These are phyloP conservation scores for Eupeodes latifasciatus DNA, from an alignment of 2,888 invertebrate species.

Conservation along the genomic window DNA sequence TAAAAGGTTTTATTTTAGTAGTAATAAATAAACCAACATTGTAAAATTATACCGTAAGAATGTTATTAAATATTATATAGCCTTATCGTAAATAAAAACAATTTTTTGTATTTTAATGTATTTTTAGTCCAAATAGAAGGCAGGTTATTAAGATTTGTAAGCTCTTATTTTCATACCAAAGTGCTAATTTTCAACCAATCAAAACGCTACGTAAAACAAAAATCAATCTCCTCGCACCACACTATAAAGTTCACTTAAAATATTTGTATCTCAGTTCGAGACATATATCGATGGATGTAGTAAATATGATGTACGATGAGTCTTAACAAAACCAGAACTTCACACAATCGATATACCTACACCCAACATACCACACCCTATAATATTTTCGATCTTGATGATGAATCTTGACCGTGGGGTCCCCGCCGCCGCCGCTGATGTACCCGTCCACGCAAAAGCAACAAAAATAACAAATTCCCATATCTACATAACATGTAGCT, in stretches of 20 bases:
- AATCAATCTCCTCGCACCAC: constrained; percentile 41
- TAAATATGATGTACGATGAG: constrained; percentile 57
- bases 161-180: constrained; percentile 43
- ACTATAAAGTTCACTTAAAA: constrained; percentile 25
- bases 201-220: constrained; percentile 21
- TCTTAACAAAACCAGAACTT: background rate
- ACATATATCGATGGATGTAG: constrained; percentile 5
- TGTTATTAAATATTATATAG: constrained; percentile 5
- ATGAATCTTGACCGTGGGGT: constrained; percentile 40
- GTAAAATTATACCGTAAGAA: background rate
- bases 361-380: constrained; percentile 64
- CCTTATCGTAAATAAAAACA: background rate
- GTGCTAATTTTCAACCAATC: constrained; percentile 64
- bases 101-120: background rate
- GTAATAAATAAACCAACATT: background rate
- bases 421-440: background rate
- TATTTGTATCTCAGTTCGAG: background rate
- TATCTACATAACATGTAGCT: constrained; percentile 67
- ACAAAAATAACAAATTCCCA: constrained; percentile 34
- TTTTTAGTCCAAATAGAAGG: background rate
- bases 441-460: background rate
- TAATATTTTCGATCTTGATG: constrained; percentile 34
- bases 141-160: background rate
- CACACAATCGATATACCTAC: background rate
- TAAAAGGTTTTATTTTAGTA: constrained; percentile 5